Conservation (phyloP, 2,113 vertebrate species). For the Cavia porcellus region DNA sequence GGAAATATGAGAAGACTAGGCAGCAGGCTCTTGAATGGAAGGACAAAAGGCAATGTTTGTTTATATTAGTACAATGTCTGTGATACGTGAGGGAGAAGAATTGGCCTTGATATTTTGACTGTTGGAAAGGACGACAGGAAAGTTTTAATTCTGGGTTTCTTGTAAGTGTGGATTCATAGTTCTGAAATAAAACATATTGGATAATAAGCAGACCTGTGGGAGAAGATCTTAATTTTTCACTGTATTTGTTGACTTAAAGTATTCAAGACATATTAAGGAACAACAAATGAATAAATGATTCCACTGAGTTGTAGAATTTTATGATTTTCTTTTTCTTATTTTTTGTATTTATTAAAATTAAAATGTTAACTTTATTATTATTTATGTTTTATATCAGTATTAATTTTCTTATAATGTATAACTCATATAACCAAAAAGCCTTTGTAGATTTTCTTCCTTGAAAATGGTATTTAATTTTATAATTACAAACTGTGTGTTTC, state of each 20-base stretch:
- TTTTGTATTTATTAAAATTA: slow-evolving; percentile 24
- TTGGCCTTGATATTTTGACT: not conserved
- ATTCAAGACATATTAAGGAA: slow-evolving; percentile 35
- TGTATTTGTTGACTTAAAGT: not conserved
- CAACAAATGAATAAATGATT: not conserved
- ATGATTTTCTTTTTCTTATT: not conserved
- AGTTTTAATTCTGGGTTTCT: not conserved
- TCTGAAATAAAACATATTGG: not conserved
- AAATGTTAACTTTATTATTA: not conserved
- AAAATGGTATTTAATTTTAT: not conserved
- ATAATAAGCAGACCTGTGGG: not conserved
- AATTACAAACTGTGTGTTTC: slow-evolving; percentile 19
- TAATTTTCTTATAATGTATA: not conserved
- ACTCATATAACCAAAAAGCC: slow-evolving; percentile 18
- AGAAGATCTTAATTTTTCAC: not conserved
- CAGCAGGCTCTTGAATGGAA: not conserved
- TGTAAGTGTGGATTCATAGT: not conserved
- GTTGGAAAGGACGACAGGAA: not conserved
- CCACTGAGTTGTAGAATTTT: not conserved
- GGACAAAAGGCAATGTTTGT: not conserved
- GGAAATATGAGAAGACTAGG: rapidly evolving
- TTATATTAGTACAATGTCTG: not conserved
- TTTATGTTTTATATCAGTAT: not conserved
- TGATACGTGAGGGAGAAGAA: not conserved
- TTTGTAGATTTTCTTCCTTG: not conserved